Evolutionary conservation across 2,888 invertebrate genomes (phyloP).

Genomic region (Lycia hirtaria): DNA sequence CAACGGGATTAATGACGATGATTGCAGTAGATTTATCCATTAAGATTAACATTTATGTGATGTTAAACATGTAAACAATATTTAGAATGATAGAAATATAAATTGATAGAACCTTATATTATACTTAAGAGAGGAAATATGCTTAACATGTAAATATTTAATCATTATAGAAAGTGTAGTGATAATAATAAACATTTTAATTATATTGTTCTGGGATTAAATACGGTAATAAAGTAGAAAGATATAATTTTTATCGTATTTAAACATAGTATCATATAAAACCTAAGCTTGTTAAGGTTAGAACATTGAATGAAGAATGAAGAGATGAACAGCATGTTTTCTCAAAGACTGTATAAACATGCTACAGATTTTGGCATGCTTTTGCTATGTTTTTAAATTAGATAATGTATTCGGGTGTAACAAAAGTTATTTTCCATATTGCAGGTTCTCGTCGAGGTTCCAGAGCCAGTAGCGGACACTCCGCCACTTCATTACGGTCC

Average conservation of each 20-base stretch:
- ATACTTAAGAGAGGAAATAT: neutral
- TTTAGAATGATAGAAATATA: neutral
- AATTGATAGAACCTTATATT: neutral
- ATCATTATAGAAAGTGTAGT: too few relatives aligned
- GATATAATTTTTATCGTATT: neutral
- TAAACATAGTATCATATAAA: constrained; percentile 1
- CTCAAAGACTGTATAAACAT: constrained; percentile 9
- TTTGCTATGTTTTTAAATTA: constrained; percentile 22
- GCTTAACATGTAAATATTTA: neutral
- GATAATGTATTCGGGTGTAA: neutral
- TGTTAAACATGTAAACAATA: neutral
- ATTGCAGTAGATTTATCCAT: neutral
- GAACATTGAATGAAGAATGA: neutral
- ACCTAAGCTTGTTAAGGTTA: neutral
- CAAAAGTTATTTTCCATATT: constrained; percentile 34
- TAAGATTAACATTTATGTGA: neutral
- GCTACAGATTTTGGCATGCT: constrained; percentile 43
- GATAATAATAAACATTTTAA: too few relatives aligned
- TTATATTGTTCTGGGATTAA: too few relatives aligned
- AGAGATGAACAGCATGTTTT: constrained; percentile 12
- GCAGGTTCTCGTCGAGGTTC: constrained; percentile 89
- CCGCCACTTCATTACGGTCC: constrained; percentile 89
- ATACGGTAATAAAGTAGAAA: neutral
- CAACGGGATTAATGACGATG: neutral
- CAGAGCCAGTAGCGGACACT: constrained; percentile 91